Percentiles rank a stretch among this genome's conserved stretches.
These are phyloP conservation scores for Drosophila simulans DNA, from an alignment of 1,140 invertebrate genomes.

Conservation along the genomic window DNA sequence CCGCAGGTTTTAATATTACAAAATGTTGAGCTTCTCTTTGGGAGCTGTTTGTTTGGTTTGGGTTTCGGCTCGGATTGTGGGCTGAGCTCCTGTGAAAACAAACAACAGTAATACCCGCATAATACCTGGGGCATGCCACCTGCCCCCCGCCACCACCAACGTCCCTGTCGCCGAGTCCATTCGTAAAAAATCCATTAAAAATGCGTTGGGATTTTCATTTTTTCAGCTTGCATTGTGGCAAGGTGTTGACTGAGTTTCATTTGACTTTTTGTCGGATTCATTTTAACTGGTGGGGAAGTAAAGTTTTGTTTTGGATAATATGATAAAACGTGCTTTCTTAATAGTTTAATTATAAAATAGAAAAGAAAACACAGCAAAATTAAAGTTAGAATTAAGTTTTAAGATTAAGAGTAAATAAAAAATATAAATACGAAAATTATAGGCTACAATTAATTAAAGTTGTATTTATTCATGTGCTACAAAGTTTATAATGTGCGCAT, in stretches of 20 bases:
- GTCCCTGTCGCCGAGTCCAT: conserved; percentile 18
- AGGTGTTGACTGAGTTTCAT: conserved; percentile 54
- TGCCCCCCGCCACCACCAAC: not conserved
- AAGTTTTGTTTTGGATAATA: not conserved
- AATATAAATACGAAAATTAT: no score
- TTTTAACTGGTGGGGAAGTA: conserved; percentile 1
- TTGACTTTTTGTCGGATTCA: conserved; percentile 36
- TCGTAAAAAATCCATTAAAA: conserved; percentile 56
- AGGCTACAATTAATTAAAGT: no score
- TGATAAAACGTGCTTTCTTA: not conserved
- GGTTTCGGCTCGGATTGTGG: conserved; percentile 36
- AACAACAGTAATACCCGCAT: conserved; percentile 63
- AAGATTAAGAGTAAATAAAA: no score
- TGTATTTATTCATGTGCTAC: no score
- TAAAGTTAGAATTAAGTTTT: no score
- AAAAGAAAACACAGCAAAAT: no score
- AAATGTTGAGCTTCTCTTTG: conserved; percentile 45
- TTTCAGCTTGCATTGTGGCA: conserved; percentile 46
- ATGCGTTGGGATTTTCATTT: conserved; percentile 52
- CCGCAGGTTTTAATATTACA: conserved; percentile 65
- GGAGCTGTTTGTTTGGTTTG: conserved; percentile 47
- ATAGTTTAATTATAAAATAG: no score
- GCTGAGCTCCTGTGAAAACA: conserved; percentile 57
- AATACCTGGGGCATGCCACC: conserved; percentile 32
- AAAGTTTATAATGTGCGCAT: no score